Base-by-base conservation (phyloP, 2,797 vertebrate genomes). In the Fringilla coelebs region DNA sequence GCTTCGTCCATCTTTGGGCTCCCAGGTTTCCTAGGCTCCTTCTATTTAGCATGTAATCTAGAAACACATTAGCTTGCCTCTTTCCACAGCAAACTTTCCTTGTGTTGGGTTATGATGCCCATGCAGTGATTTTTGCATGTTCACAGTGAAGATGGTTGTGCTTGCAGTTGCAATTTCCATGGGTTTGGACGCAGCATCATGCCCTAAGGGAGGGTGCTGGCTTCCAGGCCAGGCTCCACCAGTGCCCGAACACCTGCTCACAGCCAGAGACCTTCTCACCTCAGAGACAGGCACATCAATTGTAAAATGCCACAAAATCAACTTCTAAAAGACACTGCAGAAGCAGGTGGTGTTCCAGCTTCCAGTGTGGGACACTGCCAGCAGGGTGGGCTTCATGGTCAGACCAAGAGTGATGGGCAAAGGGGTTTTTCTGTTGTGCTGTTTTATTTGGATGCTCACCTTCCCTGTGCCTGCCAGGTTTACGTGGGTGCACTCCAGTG, bases 161-260 rank as follows among this genome's bases (percentile, higher is more conserved):
- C 7, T 1, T 7, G 3, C 17, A 38, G 17, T 46, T 61, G 38
- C 1, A 0, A n/a, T 66, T 43, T 62, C 60, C 22, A 7, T 36
- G 57, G 72, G 29, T 67, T 57, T 88, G 41, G 38, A 55, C 2
- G 2, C 45, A 77, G 45, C 32, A n/a, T 49, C 14, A 2, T 58
- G n/a, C 24, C 66, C 58, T 86, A 1, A 0, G 16, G 36, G 21
- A 74, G 20, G 8, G 2, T 66, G 20, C 19, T 74, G 31, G 14
- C 31, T 65, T 83, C 48, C 1, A 7, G 55, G 60, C 55, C 51
- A 55, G 34, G 32, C 58, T 81, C 38, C 38, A 25, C 22, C 8
- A 5, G 40, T 62, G 36, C n/a, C 29, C 19, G 48, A 45, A 43
- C 16, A 9, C 13, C 6, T 79, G 62, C 51, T 68, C 15, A 11